phyloP scores from a whole-genome alignment of 2,888 invertebrate species.

The Agonum fuliginosum region DNA sequence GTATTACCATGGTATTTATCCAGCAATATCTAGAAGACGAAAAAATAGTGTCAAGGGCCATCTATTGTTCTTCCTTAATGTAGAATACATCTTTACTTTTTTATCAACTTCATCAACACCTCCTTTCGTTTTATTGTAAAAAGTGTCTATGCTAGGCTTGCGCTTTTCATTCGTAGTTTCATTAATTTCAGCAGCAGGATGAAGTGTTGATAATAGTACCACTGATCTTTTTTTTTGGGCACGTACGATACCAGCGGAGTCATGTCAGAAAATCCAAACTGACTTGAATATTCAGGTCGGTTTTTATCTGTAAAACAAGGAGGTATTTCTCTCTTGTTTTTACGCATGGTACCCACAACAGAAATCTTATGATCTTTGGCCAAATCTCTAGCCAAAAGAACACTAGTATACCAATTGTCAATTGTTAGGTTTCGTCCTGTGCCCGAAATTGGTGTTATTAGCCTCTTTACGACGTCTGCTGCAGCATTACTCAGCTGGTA shows the following conservation, averaged over 20 bases:
- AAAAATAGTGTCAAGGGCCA: slow-evolving; percentile 25
- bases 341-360: slow-evolving; percentile 62
- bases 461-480: slow-evolving; percentile 64
- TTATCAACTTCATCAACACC: slow-evolving; percentile 4
- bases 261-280: slow-evolving; percentile 55
- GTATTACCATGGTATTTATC: no score
- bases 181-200: slow-evolving; percentile 10
- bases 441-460: slow-evolving; percentile 64
- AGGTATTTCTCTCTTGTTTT: slow-evolving; percentile 63
- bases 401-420: slow-evolving; percentile 66
- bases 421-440: slow-evolving; percentile 64
- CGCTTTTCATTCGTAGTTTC: not conserved
- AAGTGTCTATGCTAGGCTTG: slow-evolving; percentile 2
- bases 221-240: not conserved
- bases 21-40: not conserved
- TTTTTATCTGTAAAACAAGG: slow-evolving; percentile 59
- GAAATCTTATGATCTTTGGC: slow-evolving; percentile 58
- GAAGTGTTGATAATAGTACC: not conserved
- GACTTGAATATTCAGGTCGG: slow-evolving; percentile 26
- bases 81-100: not conserved
- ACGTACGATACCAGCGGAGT: slow-evolving; percentile 1
- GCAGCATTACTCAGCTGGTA: slow-evolving; percentile 64
- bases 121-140: not conserved
- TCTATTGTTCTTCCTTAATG: slow-evolving; percentile 17
- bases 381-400: slow-evolving; percentile 64